Evolutionary conservation across 2,888 invertebrate species (phyloP), one percentile per base, ranked within the genome.

Genomic region (Pelosia muscerda): DNA sequence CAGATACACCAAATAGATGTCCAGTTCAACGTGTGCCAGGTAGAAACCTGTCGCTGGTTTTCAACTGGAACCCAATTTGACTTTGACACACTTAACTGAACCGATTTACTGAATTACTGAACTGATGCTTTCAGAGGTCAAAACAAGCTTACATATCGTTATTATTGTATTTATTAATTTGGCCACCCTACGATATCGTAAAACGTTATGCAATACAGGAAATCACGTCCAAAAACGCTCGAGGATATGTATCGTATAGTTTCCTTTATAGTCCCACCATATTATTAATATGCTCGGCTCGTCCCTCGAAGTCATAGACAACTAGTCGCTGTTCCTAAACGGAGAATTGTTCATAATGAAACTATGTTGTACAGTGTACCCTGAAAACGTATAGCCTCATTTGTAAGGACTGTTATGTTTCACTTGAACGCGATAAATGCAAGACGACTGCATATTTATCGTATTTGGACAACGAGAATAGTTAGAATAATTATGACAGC

Each of bases 221-320:
- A 84, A 86, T 91, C 92, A 92, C 90, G 92, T 91, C 81, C 87
- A 77, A 84, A 92, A 87, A 82, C 87, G 88, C 89, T 87, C 84
- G 90, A 90, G 93, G 92, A 93, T 90, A 83, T 85, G 77, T 74
- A 77, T 80, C 78, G 79, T 78, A 69, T 76, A 82, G 84, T 84
- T 87, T 87, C 86, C 86, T 87, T 79, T 82, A 72, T 72, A 79
- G 84, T 80, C 76, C 74, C 74, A 68, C 79, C 86, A 85, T 86
- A 86, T n/a, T n/a, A 92, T 70, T 88, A 88, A 86, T 89, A 93
- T 92, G 88, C 91, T 77, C 78, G 72, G 69, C 75, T 81, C 72
- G 72, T 81, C 72, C 72, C 80, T 77, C 70, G 68, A 63, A 65
- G 68, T 76, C 71, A 75, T 73, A 79, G 79, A 79, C 76, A 70